Evolutionary conservation across 2,113 vertebrate species (phyloP), one percentile per base, ranked within the genome.

Genomic region (Centrocercus urophasianus): DNA sequence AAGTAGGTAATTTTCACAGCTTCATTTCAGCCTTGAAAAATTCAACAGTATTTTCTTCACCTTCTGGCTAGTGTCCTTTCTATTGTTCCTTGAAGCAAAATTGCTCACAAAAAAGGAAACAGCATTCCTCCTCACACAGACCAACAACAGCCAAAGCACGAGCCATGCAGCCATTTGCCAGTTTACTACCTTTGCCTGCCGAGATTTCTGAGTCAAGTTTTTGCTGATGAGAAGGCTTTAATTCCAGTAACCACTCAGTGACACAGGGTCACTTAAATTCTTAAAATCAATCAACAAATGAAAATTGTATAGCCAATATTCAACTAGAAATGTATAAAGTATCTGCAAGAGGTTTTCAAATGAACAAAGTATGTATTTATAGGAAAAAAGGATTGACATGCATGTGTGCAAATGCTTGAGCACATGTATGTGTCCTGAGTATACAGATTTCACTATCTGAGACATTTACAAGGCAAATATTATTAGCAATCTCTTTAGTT

Each of bases 361-460:
- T 2, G 14, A 10, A 38, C 8, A 8, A 52, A 13, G 3, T 54
- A n/a, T 17, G 17, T 47, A 48, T 24, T 88, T 18, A 3, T 14
- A 75, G 40, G 50, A 27, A 59, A 42, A 2, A 4, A 25, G 18
- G 3, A n/a, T 10, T 67, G 74, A 8, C 16, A 17, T 6, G 28
- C 7, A 2, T 12, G 22, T 57, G 0, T 16, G 13, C 1, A 18
- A 8, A 11, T 30, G 2, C 20, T 21, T 76, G 21, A 81, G 24
- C 30, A 9, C 0, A 0, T 18, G 48, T 36, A 1, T n/a, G 43
- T 52, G 40, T 48, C 32, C 22, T 4, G 0, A 60, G 13, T 6
- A 47, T 22, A 20, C 8, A 36, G 52, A 60, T 42, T 70, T 50
- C n/a, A 2, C 45, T 11, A 4, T 0, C 3, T 6, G 14, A 69